Base-by-base conservation (phyloP, 2,113 vertebrate genomes). In the Pheucticus melanocephalus region DNA sequence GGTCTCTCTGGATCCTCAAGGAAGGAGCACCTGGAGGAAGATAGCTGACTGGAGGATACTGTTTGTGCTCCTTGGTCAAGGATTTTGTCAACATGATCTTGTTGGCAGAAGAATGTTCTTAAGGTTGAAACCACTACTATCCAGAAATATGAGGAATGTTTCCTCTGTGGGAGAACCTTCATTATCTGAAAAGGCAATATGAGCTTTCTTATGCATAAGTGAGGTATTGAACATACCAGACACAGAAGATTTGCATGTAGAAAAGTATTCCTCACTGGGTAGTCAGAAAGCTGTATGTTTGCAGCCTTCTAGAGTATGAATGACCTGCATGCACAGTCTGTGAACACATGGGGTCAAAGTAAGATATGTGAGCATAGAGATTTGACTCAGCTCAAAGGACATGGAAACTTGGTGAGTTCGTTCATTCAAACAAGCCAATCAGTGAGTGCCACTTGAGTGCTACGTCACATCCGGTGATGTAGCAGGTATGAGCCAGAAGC, bases 1-100 rank as follows among this genome's bases (percentile, higher is more conserved):
- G 44, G 50, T 81, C 51, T 95, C 79, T 89, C 75, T 85, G 86
- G 71, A 42, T 92, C 50, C 24, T 90, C 37, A 9, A 93, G 65
- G 53, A 95, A 68, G 14, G 89, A 92, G 82, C 82, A 84, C 69
- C 59, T 76, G 35, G 65, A 39, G 44, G 88, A 91, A 71, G 60
- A 78, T 65, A 97, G 54, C 6, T 87, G 82, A 64, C 63, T 71
- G 35, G 72, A 81, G 60, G 53, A 47, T 68, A 92, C 88, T 82
- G n/a, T 44, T 19, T 91, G 71, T 82, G 73, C 2, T 90, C 37
- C 37, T 23, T 88, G 35, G 10, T 21, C 15, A 7, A 68, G 17
- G 20, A 40, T 61, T 56, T 50, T 15, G 27, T 59, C 54, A 73
- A 35, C 24, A 15, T 27, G 6, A 56, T 82, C 30, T 59, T 64